These are phyloP conservation scores for Muscicapa comitata DNA, from an alignment of 2,797 vertebrate species.

Conservation along the genomic window DNA sequence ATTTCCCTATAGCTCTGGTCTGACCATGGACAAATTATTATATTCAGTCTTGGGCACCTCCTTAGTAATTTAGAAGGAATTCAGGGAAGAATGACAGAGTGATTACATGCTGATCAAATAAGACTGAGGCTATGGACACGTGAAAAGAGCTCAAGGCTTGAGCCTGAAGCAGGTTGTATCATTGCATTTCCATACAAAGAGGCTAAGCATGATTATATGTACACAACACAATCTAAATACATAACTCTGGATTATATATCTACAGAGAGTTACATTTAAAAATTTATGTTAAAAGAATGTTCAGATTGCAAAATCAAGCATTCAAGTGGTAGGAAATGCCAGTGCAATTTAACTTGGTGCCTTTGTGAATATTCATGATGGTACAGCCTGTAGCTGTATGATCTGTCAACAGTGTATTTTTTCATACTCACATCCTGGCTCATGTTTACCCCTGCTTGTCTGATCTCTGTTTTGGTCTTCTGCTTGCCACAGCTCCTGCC, in stretches of 20 bases:
- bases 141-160: slow-evolving; percentile 32
- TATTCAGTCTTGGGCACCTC: background rate
- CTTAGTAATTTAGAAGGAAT: slow-evolving; percentile 59
- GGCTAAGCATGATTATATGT: slow-evolving; percentile 44
- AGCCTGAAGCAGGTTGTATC: slow-evolving; percentile 23
- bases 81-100: slow-evolving; percentile 39
- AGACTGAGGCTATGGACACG: slow-evolving; percentile 8
- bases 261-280: slow-evolving; percentile 36
- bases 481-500: background rate
- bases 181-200: slow-evolving; percentile 37
- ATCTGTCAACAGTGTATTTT: slow-evolving; percentile 32
- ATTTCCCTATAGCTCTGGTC: slow-evolving; percentile 12
- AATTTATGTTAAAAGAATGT: slow-evolving; percentile 24
- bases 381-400: slow-evolving; percentile 40
- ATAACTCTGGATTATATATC: slow-evolving; percentile 14
- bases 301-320: slow-evolving; percentile 59
- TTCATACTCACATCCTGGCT: background rate
- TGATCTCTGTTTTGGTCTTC: background rate
- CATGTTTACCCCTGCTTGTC: slow-evolving; percentile 6
- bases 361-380: slow-evolving; percentile 48
- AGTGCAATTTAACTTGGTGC: background rate
- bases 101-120: slow-evolving; percentile 52
- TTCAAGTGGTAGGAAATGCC: slow-evolving; percentile 54
- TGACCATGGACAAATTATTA: slow-evolving; percentile 50
- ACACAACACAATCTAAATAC: slow-evolving; percentile 23